Conservation (phyloP, 1,140 invertebrate genomes). For the Nebria ingens region DNA sequence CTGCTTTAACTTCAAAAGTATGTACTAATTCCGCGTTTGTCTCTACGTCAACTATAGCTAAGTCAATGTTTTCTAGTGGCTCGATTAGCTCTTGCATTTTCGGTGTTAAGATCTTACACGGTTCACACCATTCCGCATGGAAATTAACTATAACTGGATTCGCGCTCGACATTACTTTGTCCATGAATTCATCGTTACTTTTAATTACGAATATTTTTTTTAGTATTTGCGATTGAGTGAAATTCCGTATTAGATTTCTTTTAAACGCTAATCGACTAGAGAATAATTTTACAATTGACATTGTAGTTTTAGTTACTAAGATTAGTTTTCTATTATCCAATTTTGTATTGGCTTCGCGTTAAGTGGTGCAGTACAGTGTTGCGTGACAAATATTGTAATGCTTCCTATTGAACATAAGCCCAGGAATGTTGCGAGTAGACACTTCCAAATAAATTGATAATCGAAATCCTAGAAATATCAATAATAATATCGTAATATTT, state of each 20-base stretch:
- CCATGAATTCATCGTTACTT: conserved; percentile 45
- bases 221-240: conserved; percentile 20
- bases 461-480: conserved; percentile 39
- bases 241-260: conserved; percentile 29
- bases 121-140: conserved; percentile 89
- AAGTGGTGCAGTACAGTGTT: conserved; percentile 37
- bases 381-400: conserved; percentile 39
- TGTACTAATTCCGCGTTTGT: conserved; percentile 72
- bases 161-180: conserved; percentile 68
- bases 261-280: neutral
- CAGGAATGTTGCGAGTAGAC: conserved; percentile 38
- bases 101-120: conserved; percentile 88
- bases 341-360: conserved; percentile 29
- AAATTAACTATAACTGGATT: conserved; percentile 79
- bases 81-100: conserved; percentile 75
- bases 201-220: conserved; percentile 43
- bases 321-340: conserved; percentile 18
- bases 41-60: conserved; percentile 91
- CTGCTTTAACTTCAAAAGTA: conserved; percentile 77
- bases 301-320: too few relatives aligned
- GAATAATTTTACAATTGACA: conserved; percentile 16
- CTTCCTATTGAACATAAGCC: conserved; percentile 36
- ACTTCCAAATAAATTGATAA: conserved; percentile 43
- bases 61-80: conserved; percentile 63
- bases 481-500: conserved; percentile 13